Conservation (phyloP, 2,113 vertebrate species). For the Festucalex cinctus region DNA sequence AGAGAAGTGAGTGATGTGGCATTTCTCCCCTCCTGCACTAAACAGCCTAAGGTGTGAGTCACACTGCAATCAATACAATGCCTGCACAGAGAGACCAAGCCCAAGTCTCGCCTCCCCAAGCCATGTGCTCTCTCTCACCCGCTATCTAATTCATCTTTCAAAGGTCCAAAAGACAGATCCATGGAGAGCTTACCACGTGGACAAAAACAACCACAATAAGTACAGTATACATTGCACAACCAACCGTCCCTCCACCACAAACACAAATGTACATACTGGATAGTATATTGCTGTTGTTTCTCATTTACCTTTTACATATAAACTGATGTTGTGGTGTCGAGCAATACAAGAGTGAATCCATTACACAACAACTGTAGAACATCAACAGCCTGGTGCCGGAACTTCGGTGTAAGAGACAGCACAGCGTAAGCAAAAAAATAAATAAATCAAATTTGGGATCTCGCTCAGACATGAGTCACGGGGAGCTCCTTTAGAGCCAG, state of each 20-base stretch:
- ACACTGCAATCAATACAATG: conserved; percentile 72
- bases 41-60: conserved; percentile 71
- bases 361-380: background rate
- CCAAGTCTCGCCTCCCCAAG: conserved; percentile 55
- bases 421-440: background rate
- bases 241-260: background rate
- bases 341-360: background rate
- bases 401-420: background rate
- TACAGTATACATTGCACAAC: background rate
- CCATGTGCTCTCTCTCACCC: conserved; percentile 40
- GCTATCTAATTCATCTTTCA: conserved; percentile 62
- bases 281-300: background rate
- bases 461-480: too few relatives aligned
- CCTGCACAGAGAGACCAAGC: conserved; percentile 60
- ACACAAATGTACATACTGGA: background rate
- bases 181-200: conserved; percentile 40
- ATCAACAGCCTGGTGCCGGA: background rate
- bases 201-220: conserved; percentile 36
- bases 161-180: conserved; percentile 52
- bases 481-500: too few relatives aligned
- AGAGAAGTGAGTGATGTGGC: conserved; percentile 66
- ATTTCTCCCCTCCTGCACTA: conserved; percentile 71
- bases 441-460: too few relatives aligned
- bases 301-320: background rate
- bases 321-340: background rate